Percentiles rank a stretch among this genome's conserved stretches.
These are phyloP conservation scores for Esox masquinongy DNA, from an alignment of 2,797 vertebrate genomes.

Conservation along the genomic window DNA sequence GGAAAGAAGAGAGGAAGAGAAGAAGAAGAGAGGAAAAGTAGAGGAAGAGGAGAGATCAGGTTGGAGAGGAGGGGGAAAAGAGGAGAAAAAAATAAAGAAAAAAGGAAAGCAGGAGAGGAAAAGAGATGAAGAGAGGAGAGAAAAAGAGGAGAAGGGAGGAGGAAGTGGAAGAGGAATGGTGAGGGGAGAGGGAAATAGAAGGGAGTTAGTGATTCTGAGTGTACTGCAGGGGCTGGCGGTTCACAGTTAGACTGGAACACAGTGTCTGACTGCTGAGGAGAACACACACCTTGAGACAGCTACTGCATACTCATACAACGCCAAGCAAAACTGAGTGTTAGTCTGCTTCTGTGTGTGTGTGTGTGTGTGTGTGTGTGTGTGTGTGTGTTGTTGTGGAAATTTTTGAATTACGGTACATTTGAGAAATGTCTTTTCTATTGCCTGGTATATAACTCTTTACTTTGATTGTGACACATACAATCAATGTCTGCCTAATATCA, in stretches of 20 bases:
- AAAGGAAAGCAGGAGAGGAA: not conserved
- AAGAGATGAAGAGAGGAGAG: slow-evolving; percentile 13
- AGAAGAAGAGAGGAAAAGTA: too few species aligned
- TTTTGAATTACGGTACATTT: too few species aligned
- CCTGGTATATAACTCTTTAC: too few species aligned
- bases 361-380: slow-evolving; percentile 11
- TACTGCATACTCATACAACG: not conserved
- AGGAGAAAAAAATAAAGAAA: too few species aligned
- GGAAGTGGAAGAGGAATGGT: slow-evolving; percentile 26
- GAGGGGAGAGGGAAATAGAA: slow-evolving; percentile 39
- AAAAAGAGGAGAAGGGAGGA: slow-evolving; percentile 10
- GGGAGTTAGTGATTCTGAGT: slow-evolving; percentile 54
- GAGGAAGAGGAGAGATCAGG: too few species aligned
- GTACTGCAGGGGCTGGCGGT: slow-evolving; percentile 54
- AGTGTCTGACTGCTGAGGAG: slow-evolving; percentile 47
- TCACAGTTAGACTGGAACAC: slow-evolving; percentile 34
- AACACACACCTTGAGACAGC: not conserved
- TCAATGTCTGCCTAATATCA: too few species aligned
- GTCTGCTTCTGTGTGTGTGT: not conserved
- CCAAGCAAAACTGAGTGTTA: not conserved
- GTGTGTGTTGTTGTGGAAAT: not conserved
- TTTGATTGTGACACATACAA: too few species aligned
- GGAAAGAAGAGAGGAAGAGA: too few species aligned
- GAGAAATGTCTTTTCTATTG: too few species aligned
- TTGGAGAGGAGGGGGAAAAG: too few species aligned